Evolutionary conservation across 2,113 vertebrate species (phyloP).

Genomic region (Lathamus discolor): DNA sequence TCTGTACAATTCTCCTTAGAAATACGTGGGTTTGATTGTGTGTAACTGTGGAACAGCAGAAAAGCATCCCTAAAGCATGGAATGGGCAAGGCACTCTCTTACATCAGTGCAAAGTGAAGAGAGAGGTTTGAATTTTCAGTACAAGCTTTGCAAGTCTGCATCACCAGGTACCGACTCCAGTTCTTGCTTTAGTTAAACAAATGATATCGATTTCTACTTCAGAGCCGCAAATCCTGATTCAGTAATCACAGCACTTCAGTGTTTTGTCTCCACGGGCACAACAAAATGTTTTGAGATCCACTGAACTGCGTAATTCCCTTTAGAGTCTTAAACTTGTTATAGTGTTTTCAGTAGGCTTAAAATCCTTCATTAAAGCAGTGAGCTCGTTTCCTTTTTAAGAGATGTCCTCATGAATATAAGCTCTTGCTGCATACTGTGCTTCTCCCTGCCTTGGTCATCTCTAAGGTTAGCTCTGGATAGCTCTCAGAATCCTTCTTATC

Average conservation of each 20-base stretch:
- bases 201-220: neutral
- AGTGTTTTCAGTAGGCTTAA: neutral
- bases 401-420: neutral
- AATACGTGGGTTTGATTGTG: neutral
- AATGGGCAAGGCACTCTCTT: neutral
- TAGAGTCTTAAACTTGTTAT: neutral
- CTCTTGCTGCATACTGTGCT: neutral
- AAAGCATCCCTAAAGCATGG: neutral
- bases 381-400: conserved; percentile 21
- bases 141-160: neutral
- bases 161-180: neutral
- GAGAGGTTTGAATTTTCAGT: neutral
- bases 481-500: neutral
- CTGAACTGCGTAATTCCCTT: neutral
- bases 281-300: neutral
- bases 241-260: neutral
- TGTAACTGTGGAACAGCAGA: neutral
- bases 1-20: neutral
- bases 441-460: neutral
- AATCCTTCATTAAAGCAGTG: conserved; percentile 8
- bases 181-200: neutral
- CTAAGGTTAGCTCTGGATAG: neutral
- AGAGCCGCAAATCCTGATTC: neutral
- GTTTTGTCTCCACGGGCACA: neutral
- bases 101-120: neutral